A percentile compares a stretch with the other conserved stretches of the same genome.
Evolutionary conservation across 2,888 invertebrate species (phyloP).

Genomic region (Rhagonycha lutea): DNA sequence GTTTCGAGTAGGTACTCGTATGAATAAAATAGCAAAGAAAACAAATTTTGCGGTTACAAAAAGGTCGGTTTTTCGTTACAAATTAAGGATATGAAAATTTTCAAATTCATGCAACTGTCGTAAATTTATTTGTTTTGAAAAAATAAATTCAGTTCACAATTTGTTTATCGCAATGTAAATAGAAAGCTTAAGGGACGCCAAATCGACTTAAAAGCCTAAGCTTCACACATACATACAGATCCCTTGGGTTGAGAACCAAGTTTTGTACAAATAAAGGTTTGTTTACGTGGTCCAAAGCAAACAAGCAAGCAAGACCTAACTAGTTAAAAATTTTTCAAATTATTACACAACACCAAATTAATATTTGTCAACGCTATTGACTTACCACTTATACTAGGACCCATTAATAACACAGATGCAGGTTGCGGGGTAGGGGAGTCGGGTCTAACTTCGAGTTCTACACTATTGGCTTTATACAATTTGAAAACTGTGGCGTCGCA

Average conservation of each 20-base stretch:
- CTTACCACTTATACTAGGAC: constrained; percentile 45
- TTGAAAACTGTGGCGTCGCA: constrained; percentile 68
- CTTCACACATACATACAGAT: not conserved
- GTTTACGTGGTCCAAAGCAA: not conserved
- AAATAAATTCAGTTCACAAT: not conserved
- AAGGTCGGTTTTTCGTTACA: not conserved
- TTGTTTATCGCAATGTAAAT: constrained; percentile 14
- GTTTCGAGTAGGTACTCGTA: not conserved
- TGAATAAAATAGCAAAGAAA: not conserved
- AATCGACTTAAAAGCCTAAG: constrained; percentile 1
- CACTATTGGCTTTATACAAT: constrained; percentile 64
- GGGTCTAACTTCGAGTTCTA: constrained; percentile 63
- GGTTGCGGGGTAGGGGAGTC: constrained; percentile 63
- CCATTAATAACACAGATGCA: constrained; percentile 62
- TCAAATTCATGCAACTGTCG: not conserved
- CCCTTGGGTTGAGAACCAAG: not conserved
- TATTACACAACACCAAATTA: not conserved
- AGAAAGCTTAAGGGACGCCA: constrained; percentile 4
- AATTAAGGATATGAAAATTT: not conserved
- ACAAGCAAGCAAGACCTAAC: not conserved
- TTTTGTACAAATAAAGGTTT: constrained; percentile 1
- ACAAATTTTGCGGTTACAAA: not conserved
- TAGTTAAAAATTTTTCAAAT: not conserved
- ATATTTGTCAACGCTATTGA: not conserved
- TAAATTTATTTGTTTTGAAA: not conserved